Percentiles rank a stretch among this genome's conserved stretches.
These are phyloP conservation scores for Varroa destructor DNA, from an alignment of 1,140 invertebrate genomes.

Conservation along the genomic window DNA sequence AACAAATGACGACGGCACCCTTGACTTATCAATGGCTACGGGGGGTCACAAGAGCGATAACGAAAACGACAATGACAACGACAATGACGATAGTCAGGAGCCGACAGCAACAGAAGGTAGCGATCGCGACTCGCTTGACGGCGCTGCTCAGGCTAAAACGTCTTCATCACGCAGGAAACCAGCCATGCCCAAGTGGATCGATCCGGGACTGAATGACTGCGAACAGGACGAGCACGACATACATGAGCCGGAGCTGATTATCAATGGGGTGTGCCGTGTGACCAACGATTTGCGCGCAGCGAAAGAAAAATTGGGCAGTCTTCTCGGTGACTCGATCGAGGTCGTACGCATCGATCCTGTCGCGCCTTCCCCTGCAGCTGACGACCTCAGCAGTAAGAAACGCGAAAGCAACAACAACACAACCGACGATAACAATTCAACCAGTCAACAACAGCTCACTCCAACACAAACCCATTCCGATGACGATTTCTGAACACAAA, in stretches of 20 bases:
- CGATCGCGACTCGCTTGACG: constrained; percentile 30
- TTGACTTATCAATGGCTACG: constrained; percentile 61
- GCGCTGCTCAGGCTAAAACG: constrained; percentile 33
- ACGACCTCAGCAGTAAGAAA: constrained; percentile 23
- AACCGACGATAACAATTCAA: background rate
- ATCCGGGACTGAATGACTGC: constrained; percentile 55
- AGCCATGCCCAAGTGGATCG: constrained; percentile 89
- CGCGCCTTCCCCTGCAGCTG: background rate
- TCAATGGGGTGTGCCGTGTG: constrained; percentile 22
- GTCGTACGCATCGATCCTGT: constrained; percentile 20
- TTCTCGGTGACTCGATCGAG: constrained; percentile 8
- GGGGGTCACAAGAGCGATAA: constrained; percentile 35
- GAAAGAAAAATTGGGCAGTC: background rate
- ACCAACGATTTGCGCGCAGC: constrained; percentile 19
- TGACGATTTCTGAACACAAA: constrained; percentile 8
- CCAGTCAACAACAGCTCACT: background rate
- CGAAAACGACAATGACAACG: constrained; percentile 42
- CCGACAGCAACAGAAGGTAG: constrained; percentile 39
- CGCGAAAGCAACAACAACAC: constrained; percentile 26
- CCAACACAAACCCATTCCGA: background rate
- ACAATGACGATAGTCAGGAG: constrained; percentile 44
- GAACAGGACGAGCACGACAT: constrained; percentile 5
- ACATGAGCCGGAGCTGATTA: constrained; percentile 19
- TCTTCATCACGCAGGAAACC: constrained; percentile 62
- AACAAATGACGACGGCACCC: constrained; percentile 35